Conservation (phyloP, 1,140 invertebrate genomes). For the Solenopsis fugax region DNA sequence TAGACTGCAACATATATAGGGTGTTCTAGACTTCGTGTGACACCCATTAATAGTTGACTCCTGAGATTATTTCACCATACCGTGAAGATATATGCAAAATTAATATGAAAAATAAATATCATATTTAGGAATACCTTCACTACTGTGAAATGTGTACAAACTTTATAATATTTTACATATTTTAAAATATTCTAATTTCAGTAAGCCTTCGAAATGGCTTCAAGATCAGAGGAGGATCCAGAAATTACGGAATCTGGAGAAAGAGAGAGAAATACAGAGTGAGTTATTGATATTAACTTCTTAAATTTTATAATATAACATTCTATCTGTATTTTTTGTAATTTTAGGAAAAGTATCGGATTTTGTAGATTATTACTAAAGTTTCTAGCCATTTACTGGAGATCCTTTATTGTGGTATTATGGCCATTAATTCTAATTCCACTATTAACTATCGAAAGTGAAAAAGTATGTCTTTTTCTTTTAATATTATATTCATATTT, state of each 20-base stretch:
- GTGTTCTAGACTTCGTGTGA: too few relatives aligned
- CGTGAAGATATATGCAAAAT: too few relatives aligned
- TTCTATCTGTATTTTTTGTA: not conserved
- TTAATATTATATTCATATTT: not conserved
- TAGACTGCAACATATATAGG: too few relatives aligned
- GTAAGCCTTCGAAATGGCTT: constrained; percentile 61
- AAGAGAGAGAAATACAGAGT: constrained; percentile 29
- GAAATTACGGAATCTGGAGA: constrained; percentile 50
- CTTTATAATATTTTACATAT: too few relatives aligned
- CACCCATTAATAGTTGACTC: too few relatives aligned
- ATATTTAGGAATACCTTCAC: too few relatives aligned
- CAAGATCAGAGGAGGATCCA: constrained; percentile 50
- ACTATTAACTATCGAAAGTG: constrained; percentile 51
- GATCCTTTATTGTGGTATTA: constrained; percentile 88
- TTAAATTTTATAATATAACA: not conserved
- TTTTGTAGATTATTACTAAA: constrained; percentile 73
- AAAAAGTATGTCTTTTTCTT: constrained; percentile 56
- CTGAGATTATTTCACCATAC: too few relatives aligned
- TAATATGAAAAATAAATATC: too few relatives aligned
- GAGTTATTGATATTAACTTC: not conserved
- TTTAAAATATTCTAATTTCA: constrained; percentile 14
- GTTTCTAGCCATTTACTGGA: constrained; percentile 88
- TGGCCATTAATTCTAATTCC: constrained; percentile 89
- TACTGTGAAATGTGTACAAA: too few relatives aligned
- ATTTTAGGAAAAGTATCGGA: constrained; percentile 73